Percentiles rank a stretch among this genome's conserved stretches.
phyloP scores from a whole-genome alignment of 2,888 invertebrate species.

The Parnassius apollo region DNA sequence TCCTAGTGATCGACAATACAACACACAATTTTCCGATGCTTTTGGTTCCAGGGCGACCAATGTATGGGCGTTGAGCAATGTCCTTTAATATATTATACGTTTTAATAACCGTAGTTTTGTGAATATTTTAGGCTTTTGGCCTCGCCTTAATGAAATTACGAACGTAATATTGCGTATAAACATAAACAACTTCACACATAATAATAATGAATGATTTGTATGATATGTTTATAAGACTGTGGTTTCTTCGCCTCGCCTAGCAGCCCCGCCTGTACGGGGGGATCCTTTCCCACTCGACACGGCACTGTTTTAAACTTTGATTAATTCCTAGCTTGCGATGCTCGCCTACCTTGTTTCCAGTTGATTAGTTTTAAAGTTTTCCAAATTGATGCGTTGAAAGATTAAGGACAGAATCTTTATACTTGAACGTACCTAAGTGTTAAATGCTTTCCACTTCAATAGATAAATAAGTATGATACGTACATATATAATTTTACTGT shows the following conservation, averaged over 20 bases:
- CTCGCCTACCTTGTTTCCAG: conserved; percentile 62
- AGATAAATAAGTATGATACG: no score
- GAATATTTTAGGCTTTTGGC: no score
- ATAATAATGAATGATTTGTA: conserved; percentile 18
- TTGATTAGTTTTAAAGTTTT: conserved; percentile 57
- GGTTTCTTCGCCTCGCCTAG: conserved; percentile 29
- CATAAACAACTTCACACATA: conserved; percentile 19
- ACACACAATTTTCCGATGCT: no score
- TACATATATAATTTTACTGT: no score
- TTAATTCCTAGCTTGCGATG: conserved; percentile 67
- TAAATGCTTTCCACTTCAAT: no score
- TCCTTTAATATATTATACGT: no score
- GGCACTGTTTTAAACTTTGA: conserved; percentile 79
- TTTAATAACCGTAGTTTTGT: no score
- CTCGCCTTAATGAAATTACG: no score
- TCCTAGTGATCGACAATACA: no score
- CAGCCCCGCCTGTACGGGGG: conserved; percentile 1
- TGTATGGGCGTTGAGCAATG: no score
- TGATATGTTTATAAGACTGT: conserved; percentile 24
- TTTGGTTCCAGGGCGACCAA: no score
- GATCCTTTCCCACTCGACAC: conserved; percentile 51
- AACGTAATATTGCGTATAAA: conserved; percentile 5
- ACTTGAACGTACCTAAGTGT: no score
- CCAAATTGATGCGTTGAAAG: conserved; percentile 29
- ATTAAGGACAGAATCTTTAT: conserved; percentile 8